These are phyloP conservation scores for Rhogogaster chlorosoma DNA, from an alignment of 2,888 invertebrate genomes.

Conservation along the genomic window DNA sequence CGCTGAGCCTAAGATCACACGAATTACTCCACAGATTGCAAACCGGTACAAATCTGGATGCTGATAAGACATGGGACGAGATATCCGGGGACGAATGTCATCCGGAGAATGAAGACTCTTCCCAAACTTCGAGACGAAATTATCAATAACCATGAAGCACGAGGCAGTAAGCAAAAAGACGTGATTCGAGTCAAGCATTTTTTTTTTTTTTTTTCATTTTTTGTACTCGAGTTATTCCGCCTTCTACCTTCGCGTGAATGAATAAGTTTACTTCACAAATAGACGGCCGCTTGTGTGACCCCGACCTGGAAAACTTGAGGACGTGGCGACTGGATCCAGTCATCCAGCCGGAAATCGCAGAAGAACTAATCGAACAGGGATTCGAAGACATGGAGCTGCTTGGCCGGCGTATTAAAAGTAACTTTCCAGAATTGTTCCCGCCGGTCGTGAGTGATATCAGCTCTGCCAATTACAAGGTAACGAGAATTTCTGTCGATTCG, in stretches of 20 bases:
- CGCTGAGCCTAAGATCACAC: background rate
- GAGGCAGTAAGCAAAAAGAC: slow-evolving; percentile 80
- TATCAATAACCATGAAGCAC: slow-evolving; percentile 83
- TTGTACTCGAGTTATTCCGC: too few relatives aligned
- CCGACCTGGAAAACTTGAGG: slow-evolving; percentile 84
- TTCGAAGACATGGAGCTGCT: slow-evolving; percentile 83
- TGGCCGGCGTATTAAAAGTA: slow-evolving; percentile 84
- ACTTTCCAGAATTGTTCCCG: slow-evolving; percentile 82
- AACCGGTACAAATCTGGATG: slow-evolving; percentile 87
- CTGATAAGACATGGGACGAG: slow-evolving; percentile 86
- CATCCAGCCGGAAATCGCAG: slow-evolving; percentile 80
- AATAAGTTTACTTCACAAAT: slow-evolving; percentile 5
- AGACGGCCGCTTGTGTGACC: slow-evolving; percentile 82
- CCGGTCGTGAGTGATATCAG: slow-evolving; percentile 61
- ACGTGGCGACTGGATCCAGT: slow-evolving; percentile 84
- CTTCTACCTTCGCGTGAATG: too few relatives aligned
- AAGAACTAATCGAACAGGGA: slow-evolving; percentile 82
- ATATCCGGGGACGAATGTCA: slow-evolving; percentile 81
- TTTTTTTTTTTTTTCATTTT: too few relatives aligned
- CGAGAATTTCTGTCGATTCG: background rate
- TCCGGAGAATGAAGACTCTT: slow-evolving; percentile 80
- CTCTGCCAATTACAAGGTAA: slow-evolving; percentile 70
- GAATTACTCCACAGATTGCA: slow-evolving; percentile 81
- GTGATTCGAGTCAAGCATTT: too few relatives aligned
- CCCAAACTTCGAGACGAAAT: slow-evolving; percentile 82